phyloP scores from a whole-genome alignment of 2,888 invertebrate species.

The Steinernema hermaphroditum region DNA sequence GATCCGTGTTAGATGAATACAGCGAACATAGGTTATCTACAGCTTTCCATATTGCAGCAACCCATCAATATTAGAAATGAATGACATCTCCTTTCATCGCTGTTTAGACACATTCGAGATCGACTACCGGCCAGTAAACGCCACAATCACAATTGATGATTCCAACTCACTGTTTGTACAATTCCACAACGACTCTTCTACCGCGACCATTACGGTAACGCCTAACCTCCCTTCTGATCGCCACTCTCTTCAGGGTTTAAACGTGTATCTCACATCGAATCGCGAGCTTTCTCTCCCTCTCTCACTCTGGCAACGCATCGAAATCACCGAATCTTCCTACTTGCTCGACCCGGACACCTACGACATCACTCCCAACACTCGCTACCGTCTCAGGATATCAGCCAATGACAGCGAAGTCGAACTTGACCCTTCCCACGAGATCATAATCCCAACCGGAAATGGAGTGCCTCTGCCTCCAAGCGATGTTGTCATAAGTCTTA shows the following conservation, averaged over 20 bases:
- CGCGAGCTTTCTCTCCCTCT: constrained; percentile 25
- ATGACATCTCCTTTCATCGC: too few relatives aligned
- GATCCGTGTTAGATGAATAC: too few relatives aligned
- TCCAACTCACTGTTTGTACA: constrained; percentile 18
- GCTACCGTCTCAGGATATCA: constrained; percentile 22
- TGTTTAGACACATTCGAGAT: constrained; percentile 18
- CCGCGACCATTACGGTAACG: constrained; percentile 1
- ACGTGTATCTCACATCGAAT: constrained; percentile 25
- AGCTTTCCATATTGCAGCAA: too few relatives aligned
- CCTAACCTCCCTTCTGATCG: not conserved
- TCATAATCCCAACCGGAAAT: constrained; percentile 15
- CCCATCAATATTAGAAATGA: too few relatives aligned
- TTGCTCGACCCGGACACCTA: constrained; percentile 9
- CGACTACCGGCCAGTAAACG: constrained; percentile 16
- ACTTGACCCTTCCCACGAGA: constrained; percentile 5
- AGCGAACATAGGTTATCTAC: too few relatives aligned
- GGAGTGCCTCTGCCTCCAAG: constrained; percentile 13
- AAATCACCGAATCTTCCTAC: not conserved
- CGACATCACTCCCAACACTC: constrained; percentile 21
- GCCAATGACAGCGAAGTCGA: constrained; percentile 8
- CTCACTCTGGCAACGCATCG: constrained; percentile 23
- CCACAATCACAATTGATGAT: constrained; percentile 24
- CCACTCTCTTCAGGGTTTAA: constrained; percentile 1
- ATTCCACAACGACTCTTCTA: not conserved
- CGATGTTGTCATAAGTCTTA: not conserved